These are phyloP conservation scores for Heteronetta atricapilla DNA, from an alignment of 2,113 vertebrate species.

Conservation along the genomic window DNA sequence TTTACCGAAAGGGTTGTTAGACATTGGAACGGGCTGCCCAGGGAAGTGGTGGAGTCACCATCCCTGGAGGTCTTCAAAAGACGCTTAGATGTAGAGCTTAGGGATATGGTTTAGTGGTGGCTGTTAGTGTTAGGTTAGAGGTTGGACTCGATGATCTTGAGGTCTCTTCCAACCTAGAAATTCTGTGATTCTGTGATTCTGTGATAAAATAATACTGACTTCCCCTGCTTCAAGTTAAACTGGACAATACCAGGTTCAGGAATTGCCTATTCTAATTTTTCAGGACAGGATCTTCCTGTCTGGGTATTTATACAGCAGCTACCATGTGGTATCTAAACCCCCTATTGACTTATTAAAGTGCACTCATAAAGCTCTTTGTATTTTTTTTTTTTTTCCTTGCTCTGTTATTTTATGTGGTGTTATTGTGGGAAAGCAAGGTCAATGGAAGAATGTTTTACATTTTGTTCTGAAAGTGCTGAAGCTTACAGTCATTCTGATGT, in stretches of 20 bases:
- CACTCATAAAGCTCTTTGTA: constrained; percentile 23
- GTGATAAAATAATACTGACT: neutral
- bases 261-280: constrained; percentile 57
- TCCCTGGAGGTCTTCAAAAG: no score
- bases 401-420: constrained; percentile 62
- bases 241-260: constrained; percentile 43
- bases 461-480: constrained; percentile 55
- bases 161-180: no score
- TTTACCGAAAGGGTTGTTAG: no score
- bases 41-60: no score
- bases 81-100: no score
- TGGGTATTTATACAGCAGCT: constrained; percentile 46
- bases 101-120: no score
- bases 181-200: no score
- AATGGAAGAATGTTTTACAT: constrained; percentile 60
- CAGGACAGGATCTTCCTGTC: constrained; percentile 57
- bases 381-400: constrained; percentile 10
- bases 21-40: no score
- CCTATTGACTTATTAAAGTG: constrained; percentile 63
- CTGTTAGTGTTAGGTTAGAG: no score
- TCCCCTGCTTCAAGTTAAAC: constrained; percentile 3
- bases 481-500: constrained; percentile 44
- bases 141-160: no score
- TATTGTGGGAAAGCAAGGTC: constrained; percentile 57
- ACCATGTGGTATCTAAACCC: constrained; percentile 40